A percentile compares a stretch with the other conserved stretches of the same genome.
Conservation (phyloP, 2,797 vertebrate genomes). For the Buphagus erythrorhynchus region DNA sequence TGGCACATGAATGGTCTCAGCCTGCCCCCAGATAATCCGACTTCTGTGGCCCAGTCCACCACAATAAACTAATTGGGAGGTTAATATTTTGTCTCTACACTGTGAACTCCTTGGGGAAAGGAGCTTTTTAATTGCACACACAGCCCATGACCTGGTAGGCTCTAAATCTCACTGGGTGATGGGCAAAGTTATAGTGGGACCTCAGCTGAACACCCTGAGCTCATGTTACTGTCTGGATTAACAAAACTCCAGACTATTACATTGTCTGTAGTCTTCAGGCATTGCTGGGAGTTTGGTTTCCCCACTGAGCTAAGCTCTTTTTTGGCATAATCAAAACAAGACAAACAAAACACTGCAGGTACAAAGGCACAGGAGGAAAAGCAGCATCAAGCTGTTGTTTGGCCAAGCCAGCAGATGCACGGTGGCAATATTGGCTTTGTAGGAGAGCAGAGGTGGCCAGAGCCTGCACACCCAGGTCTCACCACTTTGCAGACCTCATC, state of each 20-base stretch:
- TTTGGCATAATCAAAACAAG: neutral
- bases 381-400: neutral
- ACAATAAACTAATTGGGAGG: slow-evolving; percentile 54
- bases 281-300: slow-evolving; percentile 36
- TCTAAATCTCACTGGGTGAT: slow-evolving; percentile 50
- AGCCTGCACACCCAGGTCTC: neutral
- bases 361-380: neutral
- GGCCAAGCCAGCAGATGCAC: neutral
- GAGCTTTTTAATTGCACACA: slow-evolving; percentile 13
- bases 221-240: slow-evolving; percentile 62
- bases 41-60: slow-evolving; percentile 35
- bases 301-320: slow-evolving; percentile 1
- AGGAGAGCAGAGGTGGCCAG: neutral
- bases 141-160: slow-evolving; percentile 30
- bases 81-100: slow-evolving; percentile 17
- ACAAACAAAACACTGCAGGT: neutral
- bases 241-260: slow-evolving; percentile 37
- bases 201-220: slow-evolving; percentile 17
- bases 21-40: neutral
- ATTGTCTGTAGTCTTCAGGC: neutral
- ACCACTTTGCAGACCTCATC: neutral
- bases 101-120: slow-evolving; percentile 14
- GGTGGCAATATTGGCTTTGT: neutral
- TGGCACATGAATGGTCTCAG: slow-evolving; percentile 37
- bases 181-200: slow-evolving; percentile 8